Evolutionary conservation across 2,797 vertebrate species (phyloP), one percentile per base, ranked within the genome.

Genomic region (Phylloscopus collybita): DNA sequence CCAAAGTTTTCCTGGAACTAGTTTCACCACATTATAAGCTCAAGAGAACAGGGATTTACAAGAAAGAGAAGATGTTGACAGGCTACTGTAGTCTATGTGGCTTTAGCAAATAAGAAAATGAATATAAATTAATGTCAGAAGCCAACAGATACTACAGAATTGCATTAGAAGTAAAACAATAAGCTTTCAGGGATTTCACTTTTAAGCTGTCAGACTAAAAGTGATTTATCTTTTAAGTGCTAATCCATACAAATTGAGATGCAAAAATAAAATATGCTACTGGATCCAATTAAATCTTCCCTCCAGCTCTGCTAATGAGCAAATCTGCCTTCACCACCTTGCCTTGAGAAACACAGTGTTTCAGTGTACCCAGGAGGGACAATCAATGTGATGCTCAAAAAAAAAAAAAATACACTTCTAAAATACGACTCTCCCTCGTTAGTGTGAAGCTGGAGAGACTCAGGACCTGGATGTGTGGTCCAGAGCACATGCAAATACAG

Each of bases 181-280:
- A 93, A 94, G 74, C 86, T 95, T 96, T 80, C 26, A 12, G 74
- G 93, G 96, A 95, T 67, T 94, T 95, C 84, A 94, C 93, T 96
- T 93, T 96, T 92, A 92, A 96, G 83, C 76, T 94, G 92, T 84
- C 60, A 93, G 88, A 72, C 74, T 93, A 81, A 81, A 95, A 88
- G 79, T 91, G 81, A 92, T 80, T 82, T 92, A 92, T 95, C 95
- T 96, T 96, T 82, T 71, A 96, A 96, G 84, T 69, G 76, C 85
- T 95, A 92, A 84, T 86, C 95, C 57, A 75, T 54, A 96, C 89
- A 97, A 96, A 97, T 95, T 92, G 94, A 94, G 96, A 95, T 90
- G 86, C 87, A 93, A 95, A 97, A 97, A 92, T 91, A 96, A 96
- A 97, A 97, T 64, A 95, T 30, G 44, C 81, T 59, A 79, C 62